Evolutionary conservation across 37 sponge, comb jelly and placozoan genomes (phyloP).

Genomic region (Trichoplax adhaerens): DNA sequence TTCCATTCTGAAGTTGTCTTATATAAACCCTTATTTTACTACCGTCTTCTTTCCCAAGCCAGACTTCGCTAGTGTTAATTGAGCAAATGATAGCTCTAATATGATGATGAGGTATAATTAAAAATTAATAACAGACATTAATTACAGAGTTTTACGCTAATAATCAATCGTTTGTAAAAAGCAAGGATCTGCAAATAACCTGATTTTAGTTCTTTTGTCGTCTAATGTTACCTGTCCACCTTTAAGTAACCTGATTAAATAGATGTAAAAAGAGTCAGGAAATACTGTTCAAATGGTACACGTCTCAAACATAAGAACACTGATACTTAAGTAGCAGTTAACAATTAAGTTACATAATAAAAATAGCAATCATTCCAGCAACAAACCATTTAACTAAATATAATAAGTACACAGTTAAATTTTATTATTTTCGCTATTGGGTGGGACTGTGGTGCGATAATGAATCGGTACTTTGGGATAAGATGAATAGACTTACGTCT

Average conservation of each 20-base stretch:
- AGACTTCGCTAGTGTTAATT: conserved; percentile 2
- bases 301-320: too few relatives aligned
- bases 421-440: not conserved
- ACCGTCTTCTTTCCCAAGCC: conserved; percentile 1
- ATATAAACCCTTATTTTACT: not conserved
- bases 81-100: conserved; percentile 2
- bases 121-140: not conserved
- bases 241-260: too few relatives aligned
- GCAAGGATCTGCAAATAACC: too few relatives aligned
- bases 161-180: too few relatives aligned
- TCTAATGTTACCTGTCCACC: too few relatives aligned
- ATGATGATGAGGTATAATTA: conserved; percentile 1
- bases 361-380: not conserved
- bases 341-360: not conserved
- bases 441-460: conserved; percentile 1
- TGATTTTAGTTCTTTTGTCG: too few relatives aligned
- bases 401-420: conserved; percentile 2
- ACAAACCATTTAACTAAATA: not conserved
- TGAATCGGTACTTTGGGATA: not conserved
- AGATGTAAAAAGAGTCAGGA: too few relatives aligned
- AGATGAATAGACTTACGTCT: too few relatives aligned
- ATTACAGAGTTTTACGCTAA: too few relatives aligned
- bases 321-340: not conserved
- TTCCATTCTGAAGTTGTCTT: conserved; percentile 4
- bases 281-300: too few relatives aligned